Evolutionary conservation across 2,888 invertebrate species (phyloP), one percentile per base, ranked within the genome.

Genomic region (Danaus chrysippus): DNA sequence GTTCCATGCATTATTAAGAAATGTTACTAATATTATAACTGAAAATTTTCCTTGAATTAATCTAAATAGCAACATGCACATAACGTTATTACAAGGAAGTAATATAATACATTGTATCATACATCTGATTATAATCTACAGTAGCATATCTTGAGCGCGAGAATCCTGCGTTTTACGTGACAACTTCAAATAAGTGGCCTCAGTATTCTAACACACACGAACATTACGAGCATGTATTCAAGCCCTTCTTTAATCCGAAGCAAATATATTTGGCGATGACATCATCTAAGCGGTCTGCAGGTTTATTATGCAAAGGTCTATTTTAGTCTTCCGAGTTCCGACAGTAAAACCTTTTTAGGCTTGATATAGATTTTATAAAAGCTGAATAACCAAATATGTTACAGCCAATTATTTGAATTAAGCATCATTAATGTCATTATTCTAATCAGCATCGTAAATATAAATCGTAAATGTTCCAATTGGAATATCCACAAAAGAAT

Each of bases 111-210:
- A 56, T n/a, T 54, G 52, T 61, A 61, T 61, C 53, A 64, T 68
- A 70, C 66, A 70, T 68, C 68, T 72, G 83, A 84, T 81, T 68
- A 65, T 75, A 76, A 85, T 85, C 84, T 76, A 65, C 63, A 67
- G 70, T 71, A 71, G 77, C 82, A 86, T 86, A 81, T 84, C 83
- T 66, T 43, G 79, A 78, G 78, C 74, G 77, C 81, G 76, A 78
- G 78, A 77, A 78, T 73, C 72, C 74, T 74, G 73, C 73, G 76
- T 79, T 77, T 77, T 82, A 85, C 84, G 86, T 86, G 85, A 79
- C 76, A 64, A 73, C 70, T 72, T 68, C 68, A 67, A 69, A 62
- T 57, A 79, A 79, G 84, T 82, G 61, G 52, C 62, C 61, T 63
- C 59, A 63, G 46, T 49, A 49, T 52, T 44, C 49, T 59, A 34